Evolutionary conservation across 2,888 invertebrate genomes (phyloP).

Genomic region (Diadegma fenestrale): DNA sequence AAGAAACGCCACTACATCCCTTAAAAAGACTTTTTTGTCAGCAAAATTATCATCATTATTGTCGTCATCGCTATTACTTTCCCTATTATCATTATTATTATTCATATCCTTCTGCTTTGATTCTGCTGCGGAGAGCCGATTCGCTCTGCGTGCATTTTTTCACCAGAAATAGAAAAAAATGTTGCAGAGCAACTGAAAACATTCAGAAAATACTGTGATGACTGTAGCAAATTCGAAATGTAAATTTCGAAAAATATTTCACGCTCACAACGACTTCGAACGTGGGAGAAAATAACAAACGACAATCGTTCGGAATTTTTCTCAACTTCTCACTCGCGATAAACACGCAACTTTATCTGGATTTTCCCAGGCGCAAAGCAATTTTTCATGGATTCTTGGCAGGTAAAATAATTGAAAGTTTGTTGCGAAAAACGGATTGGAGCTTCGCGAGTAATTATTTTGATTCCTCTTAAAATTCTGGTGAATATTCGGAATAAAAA

Average conservation of each 20-base stretch:
- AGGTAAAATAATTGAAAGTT: neutral
- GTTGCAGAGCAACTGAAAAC: neutral
- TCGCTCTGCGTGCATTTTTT: neutral
- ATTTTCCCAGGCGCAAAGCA: no score
- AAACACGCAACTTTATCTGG: no score
- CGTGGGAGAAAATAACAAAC: neutral
- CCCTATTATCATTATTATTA: neutral
- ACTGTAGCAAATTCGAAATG: neutral
- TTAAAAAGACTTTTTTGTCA: constrained; percentile 23
- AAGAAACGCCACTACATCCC: constrained; percentile 50
- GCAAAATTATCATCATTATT: constrained; percentile 21
- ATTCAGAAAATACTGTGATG: neutral
- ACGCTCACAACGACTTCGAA: neutral
- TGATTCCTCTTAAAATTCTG: neutral
- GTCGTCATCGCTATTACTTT: constrained; percentile 4
- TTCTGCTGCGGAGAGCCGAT: neutral
- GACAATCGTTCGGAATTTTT: neutral
- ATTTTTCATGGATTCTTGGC: neutral
- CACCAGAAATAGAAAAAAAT: neutral
- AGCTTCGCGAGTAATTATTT: neutral
- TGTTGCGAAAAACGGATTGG: neutral
- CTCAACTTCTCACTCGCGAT: neutral
- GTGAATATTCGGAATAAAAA: neutral
- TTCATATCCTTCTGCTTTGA: neutral
- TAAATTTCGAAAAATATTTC: neutral